Conservation (phyloP, 2,888 invertebrate species). For the Rhagophthalmus giganteus region DNA sequence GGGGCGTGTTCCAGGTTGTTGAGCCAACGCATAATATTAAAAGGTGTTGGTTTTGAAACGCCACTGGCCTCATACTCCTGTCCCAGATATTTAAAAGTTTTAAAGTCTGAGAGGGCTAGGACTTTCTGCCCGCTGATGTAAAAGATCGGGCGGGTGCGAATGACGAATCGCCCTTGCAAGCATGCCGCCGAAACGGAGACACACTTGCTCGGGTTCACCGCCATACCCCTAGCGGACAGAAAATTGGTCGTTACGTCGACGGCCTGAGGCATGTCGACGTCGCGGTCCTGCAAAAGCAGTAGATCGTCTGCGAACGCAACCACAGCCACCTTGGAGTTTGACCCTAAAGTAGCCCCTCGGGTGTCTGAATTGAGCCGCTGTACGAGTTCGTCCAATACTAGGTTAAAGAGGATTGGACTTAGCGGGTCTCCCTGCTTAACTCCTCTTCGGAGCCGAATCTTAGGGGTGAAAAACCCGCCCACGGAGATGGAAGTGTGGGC, state of each 20-base stretch:
- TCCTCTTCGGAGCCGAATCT: conserved; percentile 3
- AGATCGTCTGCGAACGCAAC: conserved; percentile 36
- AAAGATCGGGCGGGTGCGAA: neutral
- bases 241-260: too few relatives aligned
- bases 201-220: too few relatives aligned
- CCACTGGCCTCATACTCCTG: neutral
- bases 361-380: neutral
- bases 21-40: neutral
- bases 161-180: neutral
- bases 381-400: conserved; percentile 6
- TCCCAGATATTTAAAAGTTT: conserved; percentile 1
- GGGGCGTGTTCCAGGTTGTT: conserved; percentile 1
- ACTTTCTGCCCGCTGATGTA: neutral
- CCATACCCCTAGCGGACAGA: conserved; percentile 16
- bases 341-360: too few relatives aligned
- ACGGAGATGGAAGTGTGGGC: neutral
- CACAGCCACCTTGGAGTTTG: neutral
- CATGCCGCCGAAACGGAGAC: too few relatives aligned
- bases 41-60: neutral
- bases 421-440: conserved; percentile 25
- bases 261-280: conserved; percentile 3
- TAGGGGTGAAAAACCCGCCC: neutral
- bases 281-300: conserved; percentile 17
- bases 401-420: conserved; percentile 9
- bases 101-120: neutral